Conservation (phyloP, 2,797 vertebrate species). For the Silurus lanzhouensis region DNA sequence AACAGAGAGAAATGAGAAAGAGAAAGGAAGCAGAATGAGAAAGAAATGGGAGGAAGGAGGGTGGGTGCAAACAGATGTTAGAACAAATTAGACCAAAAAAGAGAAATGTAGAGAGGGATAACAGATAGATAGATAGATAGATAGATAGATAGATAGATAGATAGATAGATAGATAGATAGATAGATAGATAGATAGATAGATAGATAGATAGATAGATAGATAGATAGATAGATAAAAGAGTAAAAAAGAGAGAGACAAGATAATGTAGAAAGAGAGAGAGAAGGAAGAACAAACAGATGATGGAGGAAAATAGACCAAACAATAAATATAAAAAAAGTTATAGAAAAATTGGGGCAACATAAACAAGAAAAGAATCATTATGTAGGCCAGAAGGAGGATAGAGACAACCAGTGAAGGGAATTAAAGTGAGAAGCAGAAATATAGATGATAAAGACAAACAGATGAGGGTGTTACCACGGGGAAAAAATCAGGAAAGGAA, state of each 20-base stretch:
- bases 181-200: neutral
- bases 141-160: neutral
- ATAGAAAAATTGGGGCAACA: neutral
- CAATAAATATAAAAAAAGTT: neutral
- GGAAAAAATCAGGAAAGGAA: neutral
- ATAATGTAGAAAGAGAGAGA: neutral
- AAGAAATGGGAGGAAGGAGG: neutral
- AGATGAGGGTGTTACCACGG: neutral
- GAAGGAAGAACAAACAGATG: slow-evolving; percentile 1
- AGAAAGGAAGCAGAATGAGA: neutral
- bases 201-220: neutral
- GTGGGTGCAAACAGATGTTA: neutral
- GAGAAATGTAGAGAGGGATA: neutral
- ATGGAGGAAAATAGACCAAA: slow-evolving; percentile 1
- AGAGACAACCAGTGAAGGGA: slow-evolving; percentile 31
- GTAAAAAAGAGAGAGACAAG: neutral
- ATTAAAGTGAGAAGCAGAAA: neutral
- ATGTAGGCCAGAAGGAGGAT: slow-evolving; percentile 18
- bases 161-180: neutral
- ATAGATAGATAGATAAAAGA: neutral
- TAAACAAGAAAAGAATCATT: neutral
- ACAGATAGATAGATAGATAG: neutral
- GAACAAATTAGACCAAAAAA: neutral
- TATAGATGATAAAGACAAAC: slow-evolving; percentile 2
- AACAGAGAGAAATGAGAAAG: slow-evolving; percentile 3